phyloP scores from a whole-genome alignment of 2,888 invertebrate genomes.

The Campaea margaritaria region DNA sequence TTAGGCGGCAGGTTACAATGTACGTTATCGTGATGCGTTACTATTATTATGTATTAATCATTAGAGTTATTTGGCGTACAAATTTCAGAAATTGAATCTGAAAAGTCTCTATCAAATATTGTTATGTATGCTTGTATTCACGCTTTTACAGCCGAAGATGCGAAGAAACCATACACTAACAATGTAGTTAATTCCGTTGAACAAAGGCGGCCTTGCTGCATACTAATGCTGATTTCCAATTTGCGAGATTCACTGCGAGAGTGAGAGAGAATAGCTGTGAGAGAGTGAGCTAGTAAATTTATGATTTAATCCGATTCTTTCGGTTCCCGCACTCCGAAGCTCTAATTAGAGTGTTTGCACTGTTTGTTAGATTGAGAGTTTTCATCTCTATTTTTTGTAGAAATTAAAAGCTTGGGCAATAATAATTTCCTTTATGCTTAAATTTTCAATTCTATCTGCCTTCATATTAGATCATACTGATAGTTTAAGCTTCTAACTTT shows the following conservation, averaged over 20 bases:
- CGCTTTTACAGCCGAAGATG: background rate
- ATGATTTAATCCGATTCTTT: constrained; percentile 43
- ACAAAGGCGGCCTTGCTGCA: constrained; percentile 37
- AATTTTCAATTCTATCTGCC: too few relatives aligned
- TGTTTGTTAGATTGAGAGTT: constrained; percentile 32
- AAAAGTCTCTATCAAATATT: too few relatives aligned
- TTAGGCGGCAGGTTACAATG: too few relatives aligned
- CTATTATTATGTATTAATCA: too few relatives aligned
- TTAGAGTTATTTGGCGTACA: too few relatives aligned
- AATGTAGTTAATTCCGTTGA: constrained; percentile 38
- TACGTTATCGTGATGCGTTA: too few relatives aligned
- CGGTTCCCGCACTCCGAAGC: constrained; percentile 36
- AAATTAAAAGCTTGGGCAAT: background rate
- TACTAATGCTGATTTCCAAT: constrained; percentile 46
- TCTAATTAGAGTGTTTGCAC: constrained; percentile 35
- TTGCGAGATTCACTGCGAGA: constrained; percentile 37
- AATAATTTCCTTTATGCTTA: too few relatives aligned
- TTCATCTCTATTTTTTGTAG: constrained; percentile 2
- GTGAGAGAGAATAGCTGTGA: constrained; percentile 20
- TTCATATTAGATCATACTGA: too few relatives aligned
- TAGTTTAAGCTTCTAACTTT: too few relatives aligned
- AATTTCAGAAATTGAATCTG: too few relatives aligned
- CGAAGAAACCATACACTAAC: constrained; percentile 24
- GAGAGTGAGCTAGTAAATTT: constrained; percentile 33
- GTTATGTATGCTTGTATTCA: too few relatives aligned